phyloP scores from a whole-genome alignment of 64 coral and sea anemone genomes.

The Stylophora pistillata region DNA sequence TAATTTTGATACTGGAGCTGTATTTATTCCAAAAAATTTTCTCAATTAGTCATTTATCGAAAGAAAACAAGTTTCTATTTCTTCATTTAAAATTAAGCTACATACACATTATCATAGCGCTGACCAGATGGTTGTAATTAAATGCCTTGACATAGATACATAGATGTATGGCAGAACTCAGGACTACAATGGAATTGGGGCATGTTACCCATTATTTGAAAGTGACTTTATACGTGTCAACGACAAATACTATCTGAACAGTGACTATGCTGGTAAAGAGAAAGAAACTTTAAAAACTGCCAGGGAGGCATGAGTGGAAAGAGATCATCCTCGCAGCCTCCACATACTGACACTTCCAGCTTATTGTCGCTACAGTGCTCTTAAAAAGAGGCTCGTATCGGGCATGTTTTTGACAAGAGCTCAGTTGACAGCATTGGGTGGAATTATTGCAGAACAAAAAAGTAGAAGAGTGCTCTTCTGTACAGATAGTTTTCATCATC shows the following conservation, averaged over 20 bases:
- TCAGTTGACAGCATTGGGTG: slow-evolving; percentile 75
- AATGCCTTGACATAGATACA: slow-evolving; percentile 95
- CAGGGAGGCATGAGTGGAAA: not conserved
- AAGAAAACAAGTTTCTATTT: no score
- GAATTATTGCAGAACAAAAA: slow-evolving; percentile 62
- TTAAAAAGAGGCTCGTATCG: slow-evolving; percentile 71
- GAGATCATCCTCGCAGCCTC: slow-evolving; percentile 19
- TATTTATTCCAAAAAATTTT: no score
- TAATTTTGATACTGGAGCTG: no score
- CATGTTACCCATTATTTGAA: slow-evolving; percentile 56
- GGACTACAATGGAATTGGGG: slow-evolving; percentile 75
- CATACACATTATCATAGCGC: no score
- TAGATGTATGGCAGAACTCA: slow-evolving; percentile 63
- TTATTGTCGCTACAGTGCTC: slow-evolving; percentile 92
- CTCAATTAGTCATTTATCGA: no score
- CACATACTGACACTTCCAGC: slow-evolving; percentile 90
- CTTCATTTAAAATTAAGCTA: no score
- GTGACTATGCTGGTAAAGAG: slow-evolving; percentile 15
- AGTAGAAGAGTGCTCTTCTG: slow-evolving; percentile 82
- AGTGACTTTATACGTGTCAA: slow-evolving; percentile 64
- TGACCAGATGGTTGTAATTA: slow-evolving; percentile 94
- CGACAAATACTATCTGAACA: slow-evolving; percentile 49
- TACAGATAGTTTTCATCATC: slow-evolving; percentile 83
- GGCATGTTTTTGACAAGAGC: slow-evolving; percentile 79
- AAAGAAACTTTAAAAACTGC: slow-evolving; percentile 39